Evolutionary conservation across 2,888 invertebrate species (phyloP), one percentile per base, ranked within the genome.

Genomic region (Cheilosia grossa): DNA sequence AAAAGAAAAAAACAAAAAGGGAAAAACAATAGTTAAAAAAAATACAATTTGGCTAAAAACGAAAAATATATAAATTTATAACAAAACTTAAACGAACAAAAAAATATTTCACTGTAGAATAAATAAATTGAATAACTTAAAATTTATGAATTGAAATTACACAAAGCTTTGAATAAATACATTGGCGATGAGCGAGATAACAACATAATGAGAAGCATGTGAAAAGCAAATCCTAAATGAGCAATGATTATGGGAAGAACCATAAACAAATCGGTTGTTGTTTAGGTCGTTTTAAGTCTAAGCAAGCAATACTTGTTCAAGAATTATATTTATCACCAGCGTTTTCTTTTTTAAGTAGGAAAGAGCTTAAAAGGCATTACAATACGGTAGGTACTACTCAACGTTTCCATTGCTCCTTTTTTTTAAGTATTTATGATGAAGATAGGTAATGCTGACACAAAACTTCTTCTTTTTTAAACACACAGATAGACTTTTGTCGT

Each of bases 11-110:
- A 88, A 88, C 86, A 85, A 80, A 89, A 89, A 87, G 88, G 88
- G 88, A 80, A 89, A 88, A 87, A 87, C 85, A 87, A 89, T 87
- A 88, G 88, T 87, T 88, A 90, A 89, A 90, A 90, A 90, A 89
- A 89, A 88, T 88, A 90, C 87, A 90, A 89, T 90, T 85, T 89
- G 83, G 87, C 89, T 88, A 88, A 87, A 87, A 88, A 89, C 87
- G 75, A 69, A 88, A 73, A 73, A 86, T 21, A 21, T 21, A 47
- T 9, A 17, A 7, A 51, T 15, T 15, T 51, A 21, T 51, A 51
- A 51, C 51, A 51, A 27, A 75, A 78, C 64, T 54, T 42, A 49
- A 87, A 33, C 73, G 51, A 83, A 83, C 24, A 75, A 87, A 58
- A 72, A 82, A 87, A 67, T 82, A 75, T 64, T 58, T 64, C 79